Evolutionary conservation across 2,113 vertebrate species (phyloP), one percentile per base, ranked within the genome.

Genomic region (Neopipo cinnamomea): DNA sequence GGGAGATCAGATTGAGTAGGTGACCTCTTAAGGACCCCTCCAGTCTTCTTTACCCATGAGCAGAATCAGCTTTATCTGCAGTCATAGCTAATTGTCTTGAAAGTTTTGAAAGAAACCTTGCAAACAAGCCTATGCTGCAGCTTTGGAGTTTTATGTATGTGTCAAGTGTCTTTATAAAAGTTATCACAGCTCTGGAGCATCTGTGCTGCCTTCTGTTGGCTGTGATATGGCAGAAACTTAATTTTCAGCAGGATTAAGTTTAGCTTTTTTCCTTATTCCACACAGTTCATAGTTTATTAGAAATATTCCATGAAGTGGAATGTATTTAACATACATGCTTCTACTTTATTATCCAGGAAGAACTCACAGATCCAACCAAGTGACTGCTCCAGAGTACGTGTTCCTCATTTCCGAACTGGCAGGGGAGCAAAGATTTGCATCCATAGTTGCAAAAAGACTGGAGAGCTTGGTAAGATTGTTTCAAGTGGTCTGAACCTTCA

Each of bases 321-420:
- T 78, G 65, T 44, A 11, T 52, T 19, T 89, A 23, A 85, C 20
- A 15, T 56, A n/a, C 4, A 7, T 88, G 23, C 25, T 89, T 91
- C 42, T 75, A 21, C 25, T 82, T 78, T 88, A 92, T 59, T 93
- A 63, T 96, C 14, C 96, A 99, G 99, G 99, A 94, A 98, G 99
- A 96, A 99, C 99, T 93, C 99, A 99, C 88, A 95, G 99, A 89
- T 99, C 99, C 59, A 99, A 99, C 96, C 99, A 99, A 98, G 99
- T 99, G 91, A 99, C 99, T 8, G 99, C 99, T 85, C 99, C 99
- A 1, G 99, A 99, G 73, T 99, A 99, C 1, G 99, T 99, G 82
- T 99, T 99, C 97, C 98, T 99, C 67, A 99, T 99, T 96, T 99
- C 99, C 3, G 99, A 99, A 88, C 97, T 99, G 28, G 99, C 99